Evolutionary conservation across 1,140 invertebrate genomes (phyloP).

Genomic region (Drosophila takahashii): DNA sequence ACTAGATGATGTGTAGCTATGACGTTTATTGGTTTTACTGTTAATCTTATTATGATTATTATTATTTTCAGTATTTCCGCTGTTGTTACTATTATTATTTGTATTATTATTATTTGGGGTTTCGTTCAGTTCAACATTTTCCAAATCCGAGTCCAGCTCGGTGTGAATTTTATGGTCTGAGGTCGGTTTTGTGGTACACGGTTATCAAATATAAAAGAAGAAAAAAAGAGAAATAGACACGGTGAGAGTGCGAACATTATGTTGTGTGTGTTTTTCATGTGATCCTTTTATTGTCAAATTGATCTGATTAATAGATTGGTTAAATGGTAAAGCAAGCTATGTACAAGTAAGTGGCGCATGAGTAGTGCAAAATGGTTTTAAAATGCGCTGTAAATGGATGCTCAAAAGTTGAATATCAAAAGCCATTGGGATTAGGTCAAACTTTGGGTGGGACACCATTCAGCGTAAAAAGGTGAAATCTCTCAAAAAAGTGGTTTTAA

Average conservation of each 20-base stretch:
- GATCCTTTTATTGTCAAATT: constrained; percentile 9
- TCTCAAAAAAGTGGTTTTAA: constrained; percentile 55
- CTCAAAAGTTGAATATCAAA: constrained; percentile 37
- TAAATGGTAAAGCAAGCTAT: constrained; percentile 66
- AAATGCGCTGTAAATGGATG: constrained; percentile 1
- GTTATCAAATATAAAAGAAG: constrained; percentile 82
- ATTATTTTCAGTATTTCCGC: constrained; percentile 48
- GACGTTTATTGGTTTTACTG: constrained; percentile 68
- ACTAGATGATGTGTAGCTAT: constrained; percentile 60
- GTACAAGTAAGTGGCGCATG: constrained; percentile 48
- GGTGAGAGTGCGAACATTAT: constrained; percentile 76
- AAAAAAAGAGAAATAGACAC: constrained; percentile 79
- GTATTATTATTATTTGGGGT: constrained; percentile 63
- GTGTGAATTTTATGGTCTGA: constrained; percentile 81
- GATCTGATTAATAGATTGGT: constrained; percentile 24
- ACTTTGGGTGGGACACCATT: constrained; percentile 33
- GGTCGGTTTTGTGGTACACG: constrained; percentile 75
- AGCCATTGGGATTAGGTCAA: constrained; percentile 45
- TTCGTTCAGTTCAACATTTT: constrained; percentile 84
- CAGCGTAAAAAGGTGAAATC: constrained; percentile 75
- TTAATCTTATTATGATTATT: constrained; percentile 71
- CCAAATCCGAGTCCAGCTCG: constrained; percentile 83
- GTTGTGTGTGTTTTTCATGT: constrained; percentile 28
- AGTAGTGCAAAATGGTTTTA: constrained; percentile 28
- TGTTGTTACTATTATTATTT: constrained; percentile 51